Evolutionary conservation across 1,140 invertebrate genomes (phyloP).

Genomic region (Pachyrhynchus sulphureomaculatus): DNA sequence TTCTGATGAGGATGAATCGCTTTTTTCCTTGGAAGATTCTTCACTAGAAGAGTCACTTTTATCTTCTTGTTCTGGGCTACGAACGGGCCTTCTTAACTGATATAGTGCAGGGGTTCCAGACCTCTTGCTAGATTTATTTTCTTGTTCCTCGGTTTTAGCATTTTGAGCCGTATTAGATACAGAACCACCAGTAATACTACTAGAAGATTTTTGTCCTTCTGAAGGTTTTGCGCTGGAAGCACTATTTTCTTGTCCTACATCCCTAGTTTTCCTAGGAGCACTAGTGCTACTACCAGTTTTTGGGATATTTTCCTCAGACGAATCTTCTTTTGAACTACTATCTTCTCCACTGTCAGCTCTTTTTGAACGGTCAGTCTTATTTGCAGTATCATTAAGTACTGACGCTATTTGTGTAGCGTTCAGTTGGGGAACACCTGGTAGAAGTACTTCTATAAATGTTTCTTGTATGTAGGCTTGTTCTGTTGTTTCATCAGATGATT

Average conservation of each 20-base stretch:
- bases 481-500: too few species aligned
- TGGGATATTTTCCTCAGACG: too few species aligned
- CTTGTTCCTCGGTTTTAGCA: too few species aligned
- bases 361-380: background rate
- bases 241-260: too few species aligned
- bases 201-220: too few species aligned
- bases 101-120: background rate
- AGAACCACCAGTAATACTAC: too few species aligned
- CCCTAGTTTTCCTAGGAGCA: too few species aligned
- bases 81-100: background rate
- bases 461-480: background rate
- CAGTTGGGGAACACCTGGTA: background rate
- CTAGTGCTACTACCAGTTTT: too few species aligned
- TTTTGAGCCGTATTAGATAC: too few species aligned
- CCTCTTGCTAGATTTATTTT: background rate
- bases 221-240: background rate
- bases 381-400: background rate
- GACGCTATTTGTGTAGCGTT: background rate
- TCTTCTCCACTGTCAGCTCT: background rate
- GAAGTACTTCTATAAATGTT: conserved; percentile 8
- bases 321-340: background rate
- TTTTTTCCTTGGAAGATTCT: too few species aligned
- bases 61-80: background rate
- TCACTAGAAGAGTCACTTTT: background rate
- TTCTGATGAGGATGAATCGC: too few species aligned